Conservation (phyloP, 2,797 vertebrate genomes). For the Apogon hyalosoma region DNA sequence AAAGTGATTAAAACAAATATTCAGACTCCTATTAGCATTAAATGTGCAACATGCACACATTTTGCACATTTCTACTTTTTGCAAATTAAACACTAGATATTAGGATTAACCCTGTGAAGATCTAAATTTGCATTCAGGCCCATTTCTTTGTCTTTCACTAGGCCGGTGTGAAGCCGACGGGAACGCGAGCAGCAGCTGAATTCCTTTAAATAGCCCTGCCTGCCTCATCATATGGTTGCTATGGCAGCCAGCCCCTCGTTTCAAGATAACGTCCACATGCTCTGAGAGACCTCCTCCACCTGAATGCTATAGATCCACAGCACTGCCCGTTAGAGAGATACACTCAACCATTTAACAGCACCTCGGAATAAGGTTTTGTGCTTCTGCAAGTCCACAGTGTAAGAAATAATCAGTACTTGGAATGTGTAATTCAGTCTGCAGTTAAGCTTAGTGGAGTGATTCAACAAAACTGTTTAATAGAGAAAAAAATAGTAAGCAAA, state of each 20-base stretch:
- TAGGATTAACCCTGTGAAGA: slow-evolving; percentile 6
- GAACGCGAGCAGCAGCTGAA: slow-evolving; percentile 78
- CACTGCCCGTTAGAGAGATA: slow-evolving; percentile 33
- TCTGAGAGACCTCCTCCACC: slow-evolving; percentile 69
- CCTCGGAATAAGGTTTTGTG: slow-evolving; percentile 47
- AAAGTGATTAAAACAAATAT: slow-evolving; percentile 12
- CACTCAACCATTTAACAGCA: slow-evolving; percentile 29
- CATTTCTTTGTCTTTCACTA: slow-evolving; percentile 72
- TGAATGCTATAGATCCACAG: slow-evolving; percentile 64
- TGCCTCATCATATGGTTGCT: slow-evolving; percentile 84
- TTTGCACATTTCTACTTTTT: neutral
- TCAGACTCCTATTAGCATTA: neutral
- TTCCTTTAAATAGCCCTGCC: slow-evolving; percentile 85
- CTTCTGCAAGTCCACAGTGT: slow-evolving; percentile 6
- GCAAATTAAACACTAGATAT: slow-evolving; percentile 1
- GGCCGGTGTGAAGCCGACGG: slow-evolving; percentile 69
- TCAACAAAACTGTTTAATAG: slow-evolving; percentile 14
- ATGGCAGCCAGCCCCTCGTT: slow-evolving; percentile 80
- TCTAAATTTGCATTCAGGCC: slow-evolving; percentile 45
- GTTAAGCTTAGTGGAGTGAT: slow-evolving; percentile 15
- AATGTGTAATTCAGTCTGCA: slow-evolving; percentile 25
- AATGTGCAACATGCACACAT: too few species aligned
- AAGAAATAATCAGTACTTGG: slow-evolving; percentile 50
- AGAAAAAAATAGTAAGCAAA: neutral
- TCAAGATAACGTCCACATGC: slow-evolving; percentile 79